Evolutionary conservation across 2,113 vertebrate genomes (phyloP).

Genomic region (Tor tambroides): DNA sequence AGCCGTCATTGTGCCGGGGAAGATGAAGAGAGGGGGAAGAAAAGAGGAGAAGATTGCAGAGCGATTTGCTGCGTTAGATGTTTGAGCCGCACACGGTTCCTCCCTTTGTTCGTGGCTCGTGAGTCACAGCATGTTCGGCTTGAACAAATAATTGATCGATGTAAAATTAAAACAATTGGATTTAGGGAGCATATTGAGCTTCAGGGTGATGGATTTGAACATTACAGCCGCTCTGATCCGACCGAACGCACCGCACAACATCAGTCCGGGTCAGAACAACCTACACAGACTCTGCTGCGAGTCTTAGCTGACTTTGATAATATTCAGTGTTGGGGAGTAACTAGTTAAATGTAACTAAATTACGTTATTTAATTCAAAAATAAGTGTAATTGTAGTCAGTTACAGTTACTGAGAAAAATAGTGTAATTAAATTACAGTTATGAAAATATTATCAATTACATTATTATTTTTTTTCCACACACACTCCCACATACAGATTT

Average conservation of each 20-base stretch:
- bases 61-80: slow-evolving; percentile 54
- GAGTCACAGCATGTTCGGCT: slow-evolving; percentile 63
- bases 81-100: slow-evolving; percentile 41
- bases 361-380: too few species aligned
- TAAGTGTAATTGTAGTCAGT: too few species aligned
- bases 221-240: not conserved
- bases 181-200: slow-evolving; percentile 74
- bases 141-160: slow-evolving; percentile 76
- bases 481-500: too few species aligned
- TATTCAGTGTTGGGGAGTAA: too few species aligned
- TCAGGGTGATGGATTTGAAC: slow-evolving; percentile 53
- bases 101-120: slow-evolving; percentile 52
- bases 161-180: slow-evolving; percentile 75
- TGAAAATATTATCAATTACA: too few species aligned
- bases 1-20: slow-evolving; percentile 42
- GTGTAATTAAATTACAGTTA: too few species aligned
- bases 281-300: not conserved
- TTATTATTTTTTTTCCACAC: too few species aligned
- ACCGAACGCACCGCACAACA: not conserved
- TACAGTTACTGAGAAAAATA: too few species aligned
- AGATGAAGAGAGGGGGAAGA: slow-evolving; percentile 30
- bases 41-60: slow-evolving; percentile 54
- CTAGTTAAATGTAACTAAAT: too few species aligned
- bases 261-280: not conserved
- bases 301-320: not conserved